A percentile compares a stretch with the other conserved stretches of the same genome.
phyloP scores from a whole-genome alignment of 2,113 vertebrate species.

The Lycaon pictus region DNA sequence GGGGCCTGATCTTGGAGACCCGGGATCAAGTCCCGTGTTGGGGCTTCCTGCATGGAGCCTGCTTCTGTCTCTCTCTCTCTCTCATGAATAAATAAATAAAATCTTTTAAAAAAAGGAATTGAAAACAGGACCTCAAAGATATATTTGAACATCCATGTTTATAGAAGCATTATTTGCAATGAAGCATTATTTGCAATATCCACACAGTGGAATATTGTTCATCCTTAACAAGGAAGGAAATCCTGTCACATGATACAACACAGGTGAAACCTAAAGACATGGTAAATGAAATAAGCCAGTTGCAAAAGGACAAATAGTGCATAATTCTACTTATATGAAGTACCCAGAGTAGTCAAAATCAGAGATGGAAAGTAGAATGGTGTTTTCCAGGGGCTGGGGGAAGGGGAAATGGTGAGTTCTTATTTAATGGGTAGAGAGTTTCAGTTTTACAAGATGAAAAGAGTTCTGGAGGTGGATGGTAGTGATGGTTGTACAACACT shows the following conservation, averaged over 20 bases:
- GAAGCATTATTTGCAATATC: neutral
- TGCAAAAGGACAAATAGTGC: neutral
- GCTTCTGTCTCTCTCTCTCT: too few relatives aligned
- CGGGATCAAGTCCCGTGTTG: too few relatives aligned
- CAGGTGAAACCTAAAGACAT: neutral
- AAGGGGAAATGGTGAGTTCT: neutral
- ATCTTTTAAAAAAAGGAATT: neutral
- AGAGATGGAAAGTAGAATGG: neutral
- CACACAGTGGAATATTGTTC: neutral
- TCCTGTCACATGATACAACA: neutral
- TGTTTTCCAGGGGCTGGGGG: neutral
- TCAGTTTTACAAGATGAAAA: constrained; percentile 25
- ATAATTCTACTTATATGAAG: neutral
- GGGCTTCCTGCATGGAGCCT: too few relatives aligned
- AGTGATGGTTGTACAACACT: neutral
- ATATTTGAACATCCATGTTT: neutral
- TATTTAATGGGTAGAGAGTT: constrained; percentile 1
- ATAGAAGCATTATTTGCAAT: neutral
- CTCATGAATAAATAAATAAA: too few relatives aligned
- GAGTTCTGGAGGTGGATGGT: neutral
- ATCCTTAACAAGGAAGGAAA: neutral
- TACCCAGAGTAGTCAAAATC: neutral
- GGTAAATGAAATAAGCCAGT: neutral
- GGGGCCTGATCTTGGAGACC: too few relatives aligned
- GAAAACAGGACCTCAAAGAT: neutral